Percentiles rank a stretch among this genome's conserved stretches.
Conservation (phyloP, 2,888 invertebrate genomes). For the Diplazon laetatorius region DNA sequence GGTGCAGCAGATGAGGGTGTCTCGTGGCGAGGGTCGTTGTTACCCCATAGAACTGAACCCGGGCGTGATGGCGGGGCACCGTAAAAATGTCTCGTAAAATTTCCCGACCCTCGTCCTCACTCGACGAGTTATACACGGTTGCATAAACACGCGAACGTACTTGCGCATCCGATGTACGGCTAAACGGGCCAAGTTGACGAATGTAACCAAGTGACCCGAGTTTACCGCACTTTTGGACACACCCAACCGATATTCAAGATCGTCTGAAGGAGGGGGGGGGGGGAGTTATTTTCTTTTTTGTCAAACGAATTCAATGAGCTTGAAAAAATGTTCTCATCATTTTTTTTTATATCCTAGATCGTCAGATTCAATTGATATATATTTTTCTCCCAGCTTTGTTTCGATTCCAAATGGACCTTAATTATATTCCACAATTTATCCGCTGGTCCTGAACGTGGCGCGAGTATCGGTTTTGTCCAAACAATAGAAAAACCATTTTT, state of each 20-base stretch:
- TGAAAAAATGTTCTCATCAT: no score
- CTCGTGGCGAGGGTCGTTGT: constrained; percentile 49
- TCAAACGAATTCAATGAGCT: no score
- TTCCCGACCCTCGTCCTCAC: constrained; percentile 45
- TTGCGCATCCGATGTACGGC: constrained; percentile 7
- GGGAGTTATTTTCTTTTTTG: no score
- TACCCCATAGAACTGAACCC: constrained; percentile 57
- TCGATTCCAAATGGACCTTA: no score
- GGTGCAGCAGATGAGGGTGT: constrained; percentile 9
- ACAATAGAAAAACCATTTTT: no score
- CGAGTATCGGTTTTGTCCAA: no score
- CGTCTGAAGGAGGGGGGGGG: no score
- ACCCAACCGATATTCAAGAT: background rate
- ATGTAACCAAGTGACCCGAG: constrained; percentile 16
- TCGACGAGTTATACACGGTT: constrained; percentile 20
- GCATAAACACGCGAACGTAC: constrained; percentile 6
- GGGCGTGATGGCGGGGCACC: constrained; percentile 51
- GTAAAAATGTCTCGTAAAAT: constrained; percentile 65
- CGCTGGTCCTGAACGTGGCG: no score
- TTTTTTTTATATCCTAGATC: no score
- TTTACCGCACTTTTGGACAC: constrained; percentile 26
- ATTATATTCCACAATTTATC: no score
- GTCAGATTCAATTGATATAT: no score
- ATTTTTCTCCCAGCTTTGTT: no score
- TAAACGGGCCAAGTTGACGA: constrained; percentile 1